Conservation (phyloP, 1,140 invertebrate species). For the Scaptomyza graminum region DNA sequence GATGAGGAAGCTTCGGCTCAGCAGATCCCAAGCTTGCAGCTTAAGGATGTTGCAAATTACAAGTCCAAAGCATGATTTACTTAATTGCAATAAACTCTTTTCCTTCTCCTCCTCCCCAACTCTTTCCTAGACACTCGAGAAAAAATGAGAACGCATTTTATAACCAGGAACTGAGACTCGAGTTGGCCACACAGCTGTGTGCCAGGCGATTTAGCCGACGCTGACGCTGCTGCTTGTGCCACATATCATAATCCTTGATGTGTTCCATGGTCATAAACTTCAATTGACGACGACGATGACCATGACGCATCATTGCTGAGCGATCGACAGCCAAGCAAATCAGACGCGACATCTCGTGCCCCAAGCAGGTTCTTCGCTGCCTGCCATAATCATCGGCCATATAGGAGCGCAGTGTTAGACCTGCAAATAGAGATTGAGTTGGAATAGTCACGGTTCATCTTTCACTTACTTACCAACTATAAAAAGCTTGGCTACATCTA, state of each 20-base stretch:
- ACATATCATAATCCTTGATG: constrained; percentile 32
- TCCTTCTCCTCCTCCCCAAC: too few species aligned
- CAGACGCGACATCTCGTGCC: constrained; percentile 40
- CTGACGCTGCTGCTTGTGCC: constrained; percentile 12
- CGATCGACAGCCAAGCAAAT: constrained; percentile 31
- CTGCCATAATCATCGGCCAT: constrained; percentile 22
- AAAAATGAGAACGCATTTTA: not conserved
- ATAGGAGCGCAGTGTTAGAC: constrained; percentile 45
- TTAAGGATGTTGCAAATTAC: constrained; percentile 66
- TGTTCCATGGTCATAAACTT: constrained; percentile 35
- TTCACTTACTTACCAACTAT: constrained; percentile 36
- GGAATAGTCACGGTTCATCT: not conserved
- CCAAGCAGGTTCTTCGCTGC: constrained; percentile 28
- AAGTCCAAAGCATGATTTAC: constrained; percentile 68
- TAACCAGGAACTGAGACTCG: constrained; percentile 15
- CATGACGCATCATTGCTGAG: not conserved
- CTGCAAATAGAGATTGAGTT: constrained; percentile 1
- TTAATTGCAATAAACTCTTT: constrained; percentile 52
- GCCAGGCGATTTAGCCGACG: constrained; percentile 5
- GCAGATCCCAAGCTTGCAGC: constrained; percentile 26
- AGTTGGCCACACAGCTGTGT: constrained; percentile 5
- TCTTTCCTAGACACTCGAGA: not conserved
- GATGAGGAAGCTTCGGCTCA: constrained; percentile 37
- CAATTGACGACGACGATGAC: constrained; percentile 10
- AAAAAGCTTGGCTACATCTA: constrained; percentile 46